Evolutionary conservation across 2,888 invertebrate genomes (phyloP).

Genomic region (Andrena minutula): DNA sequence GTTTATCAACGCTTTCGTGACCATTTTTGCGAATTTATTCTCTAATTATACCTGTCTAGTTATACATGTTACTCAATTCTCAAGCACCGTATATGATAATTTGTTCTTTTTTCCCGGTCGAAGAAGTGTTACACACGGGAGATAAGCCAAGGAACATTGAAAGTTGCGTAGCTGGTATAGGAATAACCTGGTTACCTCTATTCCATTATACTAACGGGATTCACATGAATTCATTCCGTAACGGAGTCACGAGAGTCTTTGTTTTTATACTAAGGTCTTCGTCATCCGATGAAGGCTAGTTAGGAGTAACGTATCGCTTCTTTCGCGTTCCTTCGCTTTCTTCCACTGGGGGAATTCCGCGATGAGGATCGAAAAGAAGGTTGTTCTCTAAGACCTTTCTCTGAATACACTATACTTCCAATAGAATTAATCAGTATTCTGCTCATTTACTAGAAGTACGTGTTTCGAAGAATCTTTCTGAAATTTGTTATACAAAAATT

Average conservation of each 20-base stretch:
- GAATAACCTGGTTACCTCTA: slow-evolving; percentile 76
- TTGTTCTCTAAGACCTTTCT: too few species aligned
- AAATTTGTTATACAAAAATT: too few species aligned
- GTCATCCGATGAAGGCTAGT: slow-evolving; percentile 9
- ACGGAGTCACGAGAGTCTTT: slow-evolving; percentile 52
- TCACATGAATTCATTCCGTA: slow-evolving; percentile 70
- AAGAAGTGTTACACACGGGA: background rate
- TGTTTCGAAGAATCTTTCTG: too few species aligned
- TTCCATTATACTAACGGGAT: slow-evolving; percentile 77
- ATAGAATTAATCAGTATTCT: too few species aligned
- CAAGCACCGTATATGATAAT: background rate
- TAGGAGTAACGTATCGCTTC: background rate
- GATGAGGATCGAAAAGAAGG: too few species aligned
- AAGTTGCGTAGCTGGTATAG: background rate
- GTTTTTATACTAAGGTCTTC: slow-evolving; percentile 15
- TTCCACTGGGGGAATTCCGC: background rate
- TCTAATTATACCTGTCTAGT: too few species aligned
- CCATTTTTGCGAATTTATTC: too few species aligned
- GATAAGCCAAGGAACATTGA: slow-evolving; percentile 14
- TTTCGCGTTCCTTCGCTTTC: background rate
- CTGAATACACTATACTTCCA: too few species aligned
- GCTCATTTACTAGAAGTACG: too few species aligned
- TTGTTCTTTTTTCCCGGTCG: background rate
- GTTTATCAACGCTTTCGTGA: too few species aligned
- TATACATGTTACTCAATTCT: too few species aligned